Evolutionary conservation across 2,113 vertebrate species (phyloP).

Genomic region (Etheostoma spectabile): DNA sequence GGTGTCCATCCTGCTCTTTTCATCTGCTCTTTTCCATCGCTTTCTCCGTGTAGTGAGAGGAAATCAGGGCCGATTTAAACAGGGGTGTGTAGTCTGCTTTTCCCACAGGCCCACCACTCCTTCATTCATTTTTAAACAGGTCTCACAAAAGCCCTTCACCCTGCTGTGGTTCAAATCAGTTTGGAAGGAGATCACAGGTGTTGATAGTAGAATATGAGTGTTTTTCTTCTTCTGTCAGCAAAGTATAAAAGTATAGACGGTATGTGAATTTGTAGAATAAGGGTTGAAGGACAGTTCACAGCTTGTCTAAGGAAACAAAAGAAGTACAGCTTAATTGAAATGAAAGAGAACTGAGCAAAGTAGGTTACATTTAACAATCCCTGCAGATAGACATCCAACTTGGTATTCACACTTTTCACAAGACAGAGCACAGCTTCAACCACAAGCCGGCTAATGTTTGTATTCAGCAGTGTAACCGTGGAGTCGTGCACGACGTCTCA

Average conservation of each 20-base stretch:
- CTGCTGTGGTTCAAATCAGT: conserved; percentile 68
- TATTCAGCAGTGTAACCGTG: conserved; percentile 43
- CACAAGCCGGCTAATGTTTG: conserved; percentile 42
- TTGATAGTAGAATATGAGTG: conserved; percentile 15
- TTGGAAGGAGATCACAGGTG: conserved; percentile 42
- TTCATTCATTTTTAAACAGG: conserved; percentile 58
- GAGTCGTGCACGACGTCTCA: conserved; percentile 45
- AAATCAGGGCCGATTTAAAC: conserved; percentile 80
- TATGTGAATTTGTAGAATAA: conserved; percentile 30
- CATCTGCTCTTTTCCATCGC: conserved; percentile 44
- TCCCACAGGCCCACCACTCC: conserved; percentile 60
- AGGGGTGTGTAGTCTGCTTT: conserved; percentile 80
- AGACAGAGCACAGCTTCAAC: conserved; percentile 32
- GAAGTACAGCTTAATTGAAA: conserved; percentile 25
- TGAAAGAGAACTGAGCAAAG: conserved; percentile 40
- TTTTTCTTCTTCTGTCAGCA: conserved; percentile 23
- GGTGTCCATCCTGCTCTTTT: conserved; percentile 55
- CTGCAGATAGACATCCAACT: conserved; percentile 49
- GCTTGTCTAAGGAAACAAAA: conserved; percentile 24
- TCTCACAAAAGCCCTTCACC: conserved; percentile 35
- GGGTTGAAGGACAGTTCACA: conserved; percentile 52
- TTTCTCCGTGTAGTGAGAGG: conserved; percentile 34
- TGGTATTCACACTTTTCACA: conserved; percentile 33
- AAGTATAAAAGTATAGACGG: conserved; percentile 9
- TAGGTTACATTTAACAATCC: conserved; percentile 52